Percentiles rank a stretch among this genome's conserved stretches.
Conservation (phyloP, 2,113 vertebrate species). For the Albula goreensis region DNA sequence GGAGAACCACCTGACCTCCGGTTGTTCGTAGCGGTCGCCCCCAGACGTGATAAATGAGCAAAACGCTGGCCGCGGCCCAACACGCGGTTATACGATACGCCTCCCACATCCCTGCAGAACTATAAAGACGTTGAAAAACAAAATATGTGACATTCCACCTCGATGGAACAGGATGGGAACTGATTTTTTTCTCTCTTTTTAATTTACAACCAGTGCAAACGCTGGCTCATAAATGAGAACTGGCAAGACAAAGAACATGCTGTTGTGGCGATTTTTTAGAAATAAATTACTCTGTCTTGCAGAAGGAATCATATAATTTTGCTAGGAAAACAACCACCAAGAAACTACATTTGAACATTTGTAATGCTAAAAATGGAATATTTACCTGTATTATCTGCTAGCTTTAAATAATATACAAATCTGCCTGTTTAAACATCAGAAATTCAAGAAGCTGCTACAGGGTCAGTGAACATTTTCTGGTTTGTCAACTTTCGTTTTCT, state of each 20-base stretch:
- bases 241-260: neutral
- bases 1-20: neutral
- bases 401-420: neutral
- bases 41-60: slow-evolving; percentile 10
- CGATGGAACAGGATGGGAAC: neutral
- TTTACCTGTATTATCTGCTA: neutral
- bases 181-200: slow-evolving; percentile 6
- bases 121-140: slow-evolving; percentile 11
- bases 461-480: neutral
- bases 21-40: slow-evolving; percentile 1
- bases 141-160: slow-evolving; percentile 20
- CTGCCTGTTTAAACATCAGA: neutral
- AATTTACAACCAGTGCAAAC: slow-evolving; percentile 6
- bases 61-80: slow-evolving; percentile 2
- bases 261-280: neutral
- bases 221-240: slow-evolving; percentile 1
- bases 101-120: slow-evolving; percentile 10
- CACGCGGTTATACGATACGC: neutral
- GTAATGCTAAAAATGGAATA: neutral
- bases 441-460: neutral
- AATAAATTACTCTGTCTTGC: neutral
- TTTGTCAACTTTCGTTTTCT: neutral
- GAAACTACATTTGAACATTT: neutral
- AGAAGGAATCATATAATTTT: neutral
- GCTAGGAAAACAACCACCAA: neutral